A percentile compares a stretch with the other conserved stretches of the same genome.
phyloP scores from a whole-genome alignment of 2,797 vertebrate species.

The Peromyscus eremicus region DNA sequence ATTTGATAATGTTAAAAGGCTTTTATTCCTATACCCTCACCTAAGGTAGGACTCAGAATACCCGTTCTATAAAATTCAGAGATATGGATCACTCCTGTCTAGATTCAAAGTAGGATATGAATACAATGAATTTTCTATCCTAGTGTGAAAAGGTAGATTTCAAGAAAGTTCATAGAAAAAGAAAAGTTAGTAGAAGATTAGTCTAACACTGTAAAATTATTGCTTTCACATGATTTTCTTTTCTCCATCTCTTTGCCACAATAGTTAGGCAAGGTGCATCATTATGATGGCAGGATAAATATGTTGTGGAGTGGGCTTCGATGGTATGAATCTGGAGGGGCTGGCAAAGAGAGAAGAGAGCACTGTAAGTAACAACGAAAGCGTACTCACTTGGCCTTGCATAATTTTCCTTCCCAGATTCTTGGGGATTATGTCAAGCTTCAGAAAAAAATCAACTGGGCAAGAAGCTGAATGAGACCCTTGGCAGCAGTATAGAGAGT shows the following conservation, averaged over 20 bases:
- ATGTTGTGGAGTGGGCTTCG: neutral
- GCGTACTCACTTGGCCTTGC: neutral
- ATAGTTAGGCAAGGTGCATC: neutral
- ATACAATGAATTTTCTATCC: neutral
- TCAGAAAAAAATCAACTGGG: neutral
- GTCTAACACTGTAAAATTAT: neutral
- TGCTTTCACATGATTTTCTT: neutral
- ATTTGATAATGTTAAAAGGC: neutral
- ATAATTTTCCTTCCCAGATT: neutral
- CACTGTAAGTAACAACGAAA: neutral
- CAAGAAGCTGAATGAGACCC: neutral
- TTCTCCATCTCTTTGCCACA: neutral
- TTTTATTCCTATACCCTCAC: neutral
- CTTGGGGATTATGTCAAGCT: neutral
- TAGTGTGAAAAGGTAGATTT: neutral
- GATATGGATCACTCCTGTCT: neutral
- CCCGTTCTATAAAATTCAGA: neutral
- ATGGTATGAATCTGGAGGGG: neutral
- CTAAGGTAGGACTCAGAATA: neutral
- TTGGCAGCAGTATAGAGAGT: neutral
- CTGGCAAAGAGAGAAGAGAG: neutral
- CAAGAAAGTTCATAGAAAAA: neutral
- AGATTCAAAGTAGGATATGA: neutral
- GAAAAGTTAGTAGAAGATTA: neutral
- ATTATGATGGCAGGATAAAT: neutral